These are phyloP conservation scores for Elegia similella DNA, from an alignment of 2,888 invertebrate species.

Conservation along the genomic window DNA sequence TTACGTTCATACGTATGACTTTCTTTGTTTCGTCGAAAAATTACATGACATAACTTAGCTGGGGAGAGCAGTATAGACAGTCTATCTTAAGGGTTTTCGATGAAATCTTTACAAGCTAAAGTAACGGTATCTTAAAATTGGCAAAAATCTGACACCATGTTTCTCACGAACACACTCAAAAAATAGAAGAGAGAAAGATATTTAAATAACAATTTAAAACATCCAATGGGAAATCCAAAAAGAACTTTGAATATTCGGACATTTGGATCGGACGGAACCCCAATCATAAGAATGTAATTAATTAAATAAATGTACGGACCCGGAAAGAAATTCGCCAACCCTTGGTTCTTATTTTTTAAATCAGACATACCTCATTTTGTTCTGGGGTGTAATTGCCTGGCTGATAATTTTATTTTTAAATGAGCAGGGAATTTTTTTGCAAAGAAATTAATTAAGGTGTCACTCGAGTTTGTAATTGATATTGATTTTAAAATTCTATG, in stretches of 20 bases:
- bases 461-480: not conserved
- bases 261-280: conserved; percentile 59
- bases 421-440: conserved; percentile 39
- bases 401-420: conserved; percentile 67
- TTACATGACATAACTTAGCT: no score
- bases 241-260: conserved; percentile 68
- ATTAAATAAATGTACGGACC: conserved; percentile 77
- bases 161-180: no score
- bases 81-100: no score
- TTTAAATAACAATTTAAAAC: conserved; percentile 22
- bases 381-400: conserved; percentile 69
- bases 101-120: not conserved
- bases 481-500: not conserved
- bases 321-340: conserved; percentile 73
- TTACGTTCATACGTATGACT: no score
- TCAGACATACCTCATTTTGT: conserved; percentile 67
- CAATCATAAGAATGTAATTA: conserved; percentile 78
- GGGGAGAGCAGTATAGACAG: no score
- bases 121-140: no score
- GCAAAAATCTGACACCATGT: no score
- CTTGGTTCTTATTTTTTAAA: conserved; percentile 69
- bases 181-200: no score
- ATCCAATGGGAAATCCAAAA: conserved; percentile 30
- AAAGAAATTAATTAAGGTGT: conserved; percentile 26
- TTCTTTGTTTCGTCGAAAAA: no score